Evolutionary conservation across 2,113 vertebrate species (phyloP).

Genomic region (Delphinus delphis): DNA sequence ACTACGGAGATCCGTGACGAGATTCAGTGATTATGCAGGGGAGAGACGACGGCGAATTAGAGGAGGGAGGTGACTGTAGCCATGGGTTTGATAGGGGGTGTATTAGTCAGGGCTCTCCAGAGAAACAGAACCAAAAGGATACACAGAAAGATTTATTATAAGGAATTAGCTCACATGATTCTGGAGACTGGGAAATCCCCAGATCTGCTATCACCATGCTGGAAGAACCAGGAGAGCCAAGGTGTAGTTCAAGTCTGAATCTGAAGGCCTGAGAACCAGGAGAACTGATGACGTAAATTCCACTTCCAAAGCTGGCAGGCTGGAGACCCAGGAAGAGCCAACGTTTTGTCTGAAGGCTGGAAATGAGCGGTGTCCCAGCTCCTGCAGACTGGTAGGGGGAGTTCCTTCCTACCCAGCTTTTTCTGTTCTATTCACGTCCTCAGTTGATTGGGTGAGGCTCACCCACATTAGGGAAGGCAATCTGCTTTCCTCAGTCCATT

Average conservation of each 20-base stretch:
- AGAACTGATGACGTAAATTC: neutral
- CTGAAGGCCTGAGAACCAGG: neutral
- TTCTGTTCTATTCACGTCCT: neutral
- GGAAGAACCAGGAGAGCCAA: neutral
- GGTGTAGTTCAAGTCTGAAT: neutral
- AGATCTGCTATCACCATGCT: neutral
- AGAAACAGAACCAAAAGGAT: neutral
- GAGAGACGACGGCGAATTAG: neutral
- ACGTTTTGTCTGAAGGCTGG: neutral
- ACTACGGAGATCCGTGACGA: neutral
- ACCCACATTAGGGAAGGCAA: neutral
- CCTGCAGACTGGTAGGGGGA: neutral
- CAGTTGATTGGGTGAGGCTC: neutral
- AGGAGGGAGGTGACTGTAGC: neutral
- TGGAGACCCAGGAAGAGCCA: neutral
- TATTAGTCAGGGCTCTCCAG: neutral
- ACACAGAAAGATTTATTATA: neutral
- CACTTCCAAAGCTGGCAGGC: neutral
- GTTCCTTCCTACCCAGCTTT: neutral
- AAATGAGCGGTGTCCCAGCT: neutral
- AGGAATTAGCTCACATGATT: neutral
- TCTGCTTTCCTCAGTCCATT: neutral
- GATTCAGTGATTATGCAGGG: neutral
- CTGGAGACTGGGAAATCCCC: neutral
- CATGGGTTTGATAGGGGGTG: neutral